Evolutionary conservation across 2,888 invertebrate genomes (phyloP).

Genomic region (Eupithecia inturbata): DNA sequence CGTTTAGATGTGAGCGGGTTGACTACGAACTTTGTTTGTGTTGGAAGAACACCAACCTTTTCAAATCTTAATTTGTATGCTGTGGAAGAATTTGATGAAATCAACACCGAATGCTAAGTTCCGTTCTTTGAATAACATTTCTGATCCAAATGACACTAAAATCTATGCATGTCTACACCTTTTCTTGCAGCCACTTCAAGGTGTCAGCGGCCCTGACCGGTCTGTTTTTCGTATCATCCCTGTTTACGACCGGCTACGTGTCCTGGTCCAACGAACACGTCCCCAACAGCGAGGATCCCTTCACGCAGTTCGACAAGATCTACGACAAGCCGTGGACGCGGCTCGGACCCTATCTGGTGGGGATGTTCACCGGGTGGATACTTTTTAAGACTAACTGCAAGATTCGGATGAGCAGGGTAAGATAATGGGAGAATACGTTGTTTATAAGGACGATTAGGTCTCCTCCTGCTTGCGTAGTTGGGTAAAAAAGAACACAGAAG

Average conservation of each 20-base stretch:
- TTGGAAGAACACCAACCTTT: too few species aligned
- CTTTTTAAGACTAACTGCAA: constrained; percentile 92
- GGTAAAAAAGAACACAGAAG: too few species aligned
- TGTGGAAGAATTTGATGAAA: too few species aligned
- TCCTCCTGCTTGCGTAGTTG: too few species aligned
- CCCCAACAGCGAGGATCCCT: constrained; percentile 91
- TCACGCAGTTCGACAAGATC: constrained; percentile 93
- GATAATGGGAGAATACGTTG: constrained; percentile 26
- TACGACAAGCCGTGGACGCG: constrained; percentile 96
- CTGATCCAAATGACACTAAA: background rate
- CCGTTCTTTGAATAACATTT: background rate
- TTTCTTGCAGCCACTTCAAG: constrained; percentile 87
- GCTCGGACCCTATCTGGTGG: constrained; percentile 92
- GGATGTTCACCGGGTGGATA: constrained; percentile 93
- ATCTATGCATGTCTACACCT: background rate
- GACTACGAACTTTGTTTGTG: background rate
- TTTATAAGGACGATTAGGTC: too few species aligned
- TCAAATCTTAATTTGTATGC: too few species aligned
- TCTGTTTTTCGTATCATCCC: constrained; percentile 89
- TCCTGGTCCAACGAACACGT: constrained; percentile 91
- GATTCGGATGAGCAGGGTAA: constrained; percentile 88
- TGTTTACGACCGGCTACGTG: constrained; percentile 91
- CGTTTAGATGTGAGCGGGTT: too few species aligned
- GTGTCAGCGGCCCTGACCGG: constrained; percentile 87
- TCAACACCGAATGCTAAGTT: too few species aligned